Evolutionary conservation across 2,797 vertebrate genomes (phyloP), one percentile per base, ranked within the genome.

Genomic region (Microtus obscurus): DNA sequence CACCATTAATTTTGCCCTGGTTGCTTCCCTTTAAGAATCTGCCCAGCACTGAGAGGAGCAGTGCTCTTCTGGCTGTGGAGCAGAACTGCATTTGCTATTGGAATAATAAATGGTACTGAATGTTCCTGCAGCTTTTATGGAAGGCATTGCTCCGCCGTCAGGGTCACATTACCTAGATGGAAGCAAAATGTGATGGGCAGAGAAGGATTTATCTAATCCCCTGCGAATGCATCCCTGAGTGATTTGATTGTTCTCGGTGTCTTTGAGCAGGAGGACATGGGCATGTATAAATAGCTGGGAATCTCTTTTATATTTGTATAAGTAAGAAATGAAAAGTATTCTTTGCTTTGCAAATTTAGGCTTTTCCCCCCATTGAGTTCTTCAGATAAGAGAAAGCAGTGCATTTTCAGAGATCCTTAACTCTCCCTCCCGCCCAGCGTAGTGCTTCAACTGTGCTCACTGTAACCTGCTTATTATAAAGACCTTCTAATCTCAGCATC

Each of bases 101-200:
- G 85, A 43, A n/a, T 96, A 93, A 80, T 81, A 67, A 76, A 83
- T 78, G 88, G 89, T 67, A 89, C 86, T 73, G 93, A 96, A 89
- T 73, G 87, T 97, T 88, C 89, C 43, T 59, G 87, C 43, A 37
- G 74, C 83, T 95, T 86, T 91, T 95, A 92, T 73, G 82, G 2
- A 3, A 79, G 65, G 43, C 31, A 65, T 90, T 89, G 83, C 93
- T 96, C 95, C 34, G 45, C 48, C 82, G 9, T 67, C 77, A 89
- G 95, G 63, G 40, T 96, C 88, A 91, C 17, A 56, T 97, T 96
- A 94, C 91, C 59, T 80, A 86, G 74, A 79, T 53, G 37, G 71
- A 71, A 93, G 92, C 59, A 76, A 94, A 94, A 85, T 87, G 69
- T 90, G 93, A 90, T 74, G 80, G 63, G 63, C 56, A 86, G 56